A percentile compares a stretch with the other conserved stretches of the same genome.
Conservation (phyloP, 2,797 vertebrate species). For the Sitta carolinensis region DNA sequence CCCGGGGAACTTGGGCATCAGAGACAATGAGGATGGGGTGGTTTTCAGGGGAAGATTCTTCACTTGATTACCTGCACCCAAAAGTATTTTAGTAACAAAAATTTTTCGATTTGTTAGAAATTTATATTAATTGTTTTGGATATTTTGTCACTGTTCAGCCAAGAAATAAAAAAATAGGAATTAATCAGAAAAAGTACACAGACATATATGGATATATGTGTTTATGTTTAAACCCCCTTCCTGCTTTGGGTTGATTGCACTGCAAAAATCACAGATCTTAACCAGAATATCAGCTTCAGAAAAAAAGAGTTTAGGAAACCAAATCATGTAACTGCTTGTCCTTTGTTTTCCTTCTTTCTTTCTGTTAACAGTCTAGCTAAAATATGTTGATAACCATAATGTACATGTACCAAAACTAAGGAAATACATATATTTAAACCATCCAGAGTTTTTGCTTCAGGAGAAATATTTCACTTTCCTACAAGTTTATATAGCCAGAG, state of each 20-base stretch:
- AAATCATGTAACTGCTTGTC: neutral
- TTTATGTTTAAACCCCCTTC: neutral
- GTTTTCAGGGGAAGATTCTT: neutral
- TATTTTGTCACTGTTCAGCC: neutral
- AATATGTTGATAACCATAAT: neutral
- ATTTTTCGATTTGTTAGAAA: neutral
- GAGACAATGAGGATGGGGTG: fast-evolving
- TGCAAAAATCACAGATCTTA: neutral
- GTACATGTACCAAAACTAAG: neutral
- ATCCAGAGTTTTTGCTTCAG: neutral
- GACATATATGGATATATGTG: neutral
- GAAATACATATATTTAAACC: neutral
- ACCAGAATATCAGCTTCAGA: neutral
- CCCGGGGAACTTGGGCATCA: neutral
- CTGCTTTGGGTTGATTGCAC: conserved; percentile 19
- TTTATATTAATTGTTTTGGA: neutral
- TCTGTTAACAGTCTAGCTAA: neutral
- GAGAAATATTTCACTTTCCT: neutral
- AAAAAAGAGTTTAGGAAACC: neutral
- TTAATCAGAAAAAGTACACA: neutral
- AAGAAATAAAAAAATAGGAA: neutral
- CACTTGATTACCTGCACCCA: neutral
- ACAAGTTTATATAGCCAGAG: neutral
- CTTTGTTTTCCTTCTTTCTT: neutral
- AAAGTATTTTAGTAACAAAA: neutral